These are phyloP conservation scores for Pelvicachromis taeniatus DNA, from an alignment of 2,113 vertebrate species.

Conservation along the genomic window DNA sequence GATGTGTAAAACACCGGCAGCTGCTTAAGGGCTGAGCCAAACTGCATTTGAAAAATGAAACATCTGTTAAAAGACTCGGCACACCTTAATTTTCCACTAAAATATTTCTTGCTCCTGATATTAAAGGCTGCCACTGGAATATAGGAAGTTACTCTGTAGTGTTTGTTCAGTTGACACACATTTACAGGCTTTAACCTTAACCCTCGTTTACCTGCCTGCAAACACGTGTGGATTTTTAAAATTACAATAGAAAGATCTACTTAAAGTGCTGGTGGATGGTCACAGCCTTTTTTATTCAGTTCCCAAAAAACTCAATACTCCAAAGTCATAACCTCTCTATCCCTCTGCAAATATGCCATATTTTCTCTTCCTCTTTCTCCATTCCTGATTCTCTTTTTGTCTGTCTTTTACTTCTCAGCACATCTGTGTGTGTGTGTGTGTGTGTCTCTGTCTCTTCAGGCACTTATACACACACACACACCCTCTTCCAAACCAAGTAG, in stretches of 20 bases:
- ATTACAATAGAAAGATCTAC: background rate
- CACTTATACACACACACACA: background rate
- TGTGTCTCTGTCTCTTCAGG: background rate
- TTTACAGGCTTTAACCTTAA: background rate
- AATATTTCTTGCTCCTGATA: conserved; percentile 5
- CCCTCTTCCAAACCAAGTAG: conserved; percentile 22
- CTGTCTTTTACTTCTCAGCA: background rate
- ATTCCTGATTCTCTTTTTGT: background rate
- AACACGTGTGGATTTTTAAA: background rate
- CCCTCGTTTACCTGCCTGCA: background rate
- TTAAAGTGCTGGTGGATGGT: background rate
- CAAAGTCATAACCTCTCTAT: background rate
- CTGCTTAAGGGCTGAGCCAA: background rate
- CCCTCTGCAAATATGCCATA: background rate
- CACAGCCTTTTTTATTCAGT: background rate
- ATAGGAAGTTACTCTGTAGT: background rate
- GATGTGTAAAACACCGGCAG: conserved; percentile 17
- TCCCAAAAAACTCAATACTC: background rate
- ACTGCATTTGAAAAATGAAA: conserved; percentile 24
- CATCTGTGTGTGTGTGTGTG: background rate
- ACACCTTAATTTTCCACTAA: background rate
- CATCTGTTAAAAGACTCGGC: conserved; percentile 30
- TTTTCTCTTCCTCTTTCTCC: background rate
- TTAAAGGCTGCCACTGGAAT: conserved; percentile 8
- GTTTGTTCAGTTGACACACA: background rate